These are phyloP conservation scores for Smutsia temminckii DNA, from an alignment of 2,797 vertebrate genomes.

Conservation along the genomic window DNA sequence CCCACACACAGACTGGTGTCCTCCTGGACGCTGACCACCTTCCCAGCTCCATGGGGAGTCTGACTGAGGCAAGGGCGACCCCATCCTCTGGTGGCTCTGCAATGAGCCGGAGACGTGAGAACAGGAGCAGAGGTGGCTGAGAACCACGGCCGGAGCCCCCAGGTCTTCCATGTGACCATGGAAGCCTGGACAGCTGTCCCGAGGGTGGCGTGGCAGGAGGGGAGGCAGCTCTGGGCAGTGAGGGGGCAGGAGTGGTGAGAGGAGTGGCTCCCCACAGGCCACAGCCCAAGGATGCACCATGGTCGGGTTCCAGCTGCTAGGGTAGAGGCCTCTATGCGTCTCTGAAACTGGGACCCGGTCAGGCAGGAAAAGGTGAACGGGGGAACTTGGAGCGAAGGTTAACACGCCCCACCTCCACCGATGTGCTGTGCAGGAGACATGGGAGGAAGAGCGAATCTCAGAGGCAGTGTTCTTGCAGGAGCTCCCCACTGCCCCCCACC, in stretches of 20 bases:
- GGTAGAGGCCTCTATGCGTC: rapidly evolving
- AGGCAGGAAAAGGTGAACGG: no score
- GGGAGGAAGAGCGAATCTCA: no score
- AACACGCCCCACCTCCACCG: no score
- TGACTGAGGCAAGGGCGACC: no score
- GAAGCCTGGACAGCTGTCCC: rapidly evolving
- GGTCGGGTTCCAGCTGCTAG: neutral
- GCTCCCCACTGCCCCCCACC: no score
- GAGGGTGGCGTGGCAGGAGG: rapidly evolving
- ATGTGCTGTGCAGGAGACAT: no score
- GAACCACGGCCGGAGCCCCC: neutral
- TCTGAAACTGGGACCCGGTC: neutral
- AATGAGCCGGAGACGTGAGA: no score
- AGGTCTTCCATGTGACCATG: rapidly evolving
- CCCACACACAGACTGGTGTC: neutral
- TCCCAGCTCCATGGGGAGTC: neutral
- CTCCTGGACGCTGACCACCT: rapidly evolving
- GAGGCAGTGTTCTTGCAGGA: no score
- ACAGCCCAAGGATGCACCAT: neutral
- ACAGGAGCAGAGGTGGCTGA: neutral
- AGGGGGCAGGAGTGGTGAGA: neutral
- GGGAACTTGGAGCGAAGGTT: no score
- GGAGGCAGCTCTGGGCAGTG: neutral
- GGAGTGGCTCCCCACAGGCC: rapidly evolving
- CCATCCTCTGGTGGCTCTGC: neutral